Evolutionary conservation across 2,888 invertebrate genomes (phyloP), one percentile per base, ranked within the genome.

Genomic region (Steinernema hermaphroditum): DNA sequence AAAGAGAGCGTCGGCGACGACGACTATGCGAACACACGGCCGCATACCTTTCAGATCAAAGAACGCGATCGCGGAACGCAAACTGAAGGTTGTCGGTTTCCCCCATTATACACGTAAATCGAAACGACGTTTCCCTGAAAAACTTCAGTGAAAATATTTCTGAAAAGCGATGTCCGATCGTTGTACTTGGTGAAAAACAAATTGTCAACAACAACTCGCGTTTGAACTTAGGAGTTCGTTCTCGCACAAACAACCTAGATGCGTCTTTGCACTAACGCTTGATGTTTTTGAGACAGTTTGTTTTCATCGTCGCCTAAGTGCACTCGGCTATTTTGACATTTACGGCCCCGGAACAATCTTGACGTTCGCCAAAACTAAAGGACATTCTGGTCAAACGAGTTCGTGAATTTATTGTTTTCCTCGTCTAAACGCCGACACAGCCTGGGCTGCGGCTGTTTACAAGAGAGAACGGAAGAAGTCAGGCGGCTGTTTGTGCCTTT

Each of bases 301-400:
- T 62, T 62, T 62, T 62, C 34, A 32, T 34, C 62, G 54, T 29
- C 16, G 34, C 62, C 16, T 12, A 62, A 62, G 62, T 62, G 29
- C 62, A 27, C 16, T 16, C 16, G 27, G 29, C 22, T 62, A 62
- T 62, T 62, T 62, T 62, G 62, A 62, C 62, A 32, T 62, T 62
- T 62, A 14, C 8, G 62, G 62, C 27, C 62, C 62, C 29, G 62
- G 62, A 62, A 62, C 50, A 62, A 62, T 62, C 34, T 29, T 62
- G 29, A 29, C 2, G 29, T 32, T 32, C 29, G 29, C 32, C 29
- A 62, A 62, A 62, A 62, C 62, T 29, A 62, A 62, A 62, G 62
- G 62, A 32, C 62, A 62, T 62, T 62, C 62, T 62, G 62, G 62
- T 62, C 22, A 62, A 62, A 62, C 62, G 62, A 62, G 62, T 62